Conservation (phyloP, 2,888 invertebrate species). For the Pollenia angustigena region DNA sequence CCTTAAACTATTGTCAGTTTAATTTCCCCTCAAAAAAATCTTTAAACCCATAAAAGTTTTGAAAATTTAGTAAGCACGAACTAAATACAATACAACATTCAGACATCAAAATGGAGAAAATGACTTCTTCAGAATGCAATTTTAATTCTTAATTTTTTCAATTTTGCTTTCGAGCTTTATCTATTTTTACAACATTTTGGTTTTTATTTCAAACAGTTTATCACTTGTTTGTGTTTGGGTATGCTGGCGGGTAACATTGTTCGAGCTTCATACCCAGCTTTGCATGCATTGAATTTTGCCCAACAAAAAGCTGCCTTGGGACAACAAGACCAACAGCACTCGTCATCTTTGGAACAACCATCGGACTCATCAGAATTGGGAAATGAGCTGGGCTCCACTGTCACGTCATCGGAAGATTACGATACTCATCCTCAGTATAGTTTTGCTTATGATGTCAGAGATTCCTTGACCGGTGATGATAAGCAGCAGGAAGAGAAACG, state of each 20-base stretch:
- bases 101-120: too few species aligned
- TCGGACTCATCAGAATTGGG: constrained; percentile 73
- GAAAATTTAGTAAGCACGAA: too few species aligned
- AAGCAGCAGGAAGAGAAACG: constrained; percentile 85
- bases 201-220: constrained; percentile 43
- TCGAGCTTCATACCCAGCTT: constrained; percentile 75
- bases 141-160: too few species aligned
- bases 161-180: neutral
- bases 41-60: too few species aligned
- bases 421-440: constrained; percentile 84
- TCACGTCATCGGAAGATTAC: constrained; percentile 84
- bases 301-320: constrained; percentile 75
- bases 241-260: constrained; percentile 78
- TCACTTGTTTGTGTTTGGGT: constrained; percentile 79
- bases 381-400: constrained; percentile 75
- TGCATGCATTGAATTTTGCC: constrained; percentile 80
- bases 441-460: constrained; percentile 85
- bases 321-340: constrained; percentile 74
- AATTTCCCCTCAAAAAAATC: too few species aligned
- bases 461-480: constrained; percentile 85
- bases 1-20: too few species aligned
- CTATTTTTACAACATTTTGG: neutral
- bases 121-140: too few species aligned
- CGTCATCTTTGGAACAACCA: constrained; percentile 69
- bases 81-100: too few species aligned